Evolutionary conservation across 2,888 invertebrate genomes (phyloP).

Genomic region (Agonopterix heracliana): DNA sequence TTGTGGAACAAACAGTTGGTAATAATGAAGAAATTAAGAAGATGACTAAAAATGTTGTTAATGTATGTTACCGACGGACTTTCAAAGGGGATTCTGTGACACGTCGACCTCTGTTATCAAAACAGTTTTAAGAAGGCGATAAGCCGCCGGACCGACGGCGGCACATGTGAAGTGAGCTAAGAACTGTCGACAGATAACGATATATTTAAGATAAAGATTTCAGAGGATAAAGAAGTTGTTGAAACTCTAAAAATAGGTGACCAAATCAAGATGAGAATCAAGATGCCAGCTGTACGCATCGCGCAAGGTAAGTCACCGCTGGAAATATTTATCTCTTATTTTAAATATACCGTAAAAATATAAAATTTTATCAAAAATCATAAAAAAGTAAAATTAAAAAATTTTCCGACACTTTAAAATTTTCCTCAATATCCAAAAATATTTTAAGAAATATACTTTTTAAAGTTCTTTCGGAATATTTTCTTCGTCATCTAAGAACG

Average conservation of each 20-base stretch:
- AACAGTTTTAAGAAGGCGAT: constrained; percentile 58
- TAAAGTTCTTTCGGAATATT: neutral
- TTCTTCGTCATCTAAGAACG: constrained; percentile 25
- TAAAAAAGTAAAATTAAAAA: neutral
- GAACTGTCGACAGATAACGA: constrained; percentile 53
- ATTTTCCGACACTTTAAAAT: neutral
- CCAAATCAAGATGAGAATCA: constrained; percentile 94
- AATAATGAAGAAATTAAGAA: constrained; percentile 48
- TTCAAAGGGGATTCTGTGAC: constrained; percentile 47
- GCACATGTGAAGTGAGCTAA: constrained; percentile 66
- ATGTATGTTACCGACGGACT: constrained; percentile 58
- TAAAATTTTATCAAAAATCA: neutral
- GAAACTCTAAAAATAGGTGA: constrained; percentile 74
- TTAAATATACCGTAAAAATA: neutral
- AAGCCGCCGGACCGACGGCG: constrained; percentile 70
- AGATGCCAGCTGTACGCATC: constrained; percentile 97
- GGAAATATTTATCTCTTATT: neutral
- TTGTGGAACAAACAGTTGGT: constrained; percentile 23
- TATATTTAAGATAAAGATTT: constrained; percentile 59
- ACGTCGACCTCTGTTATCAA: constrained; percentile 53
- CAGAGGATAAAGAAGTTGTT: constrained; percentile 57
- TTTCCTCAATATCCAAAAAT: neutral
- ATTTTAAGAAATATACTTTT: neutral
- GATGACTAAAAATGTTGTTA: constrained; percentile 48
- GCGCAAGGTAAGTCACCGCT: constrained; percentile 87